These are phyloP conservation scores for Hemitrygon akajei DNA, from an alignment of 2,797 vertebrate genomes.

Conservation along the genomic window DNA sequence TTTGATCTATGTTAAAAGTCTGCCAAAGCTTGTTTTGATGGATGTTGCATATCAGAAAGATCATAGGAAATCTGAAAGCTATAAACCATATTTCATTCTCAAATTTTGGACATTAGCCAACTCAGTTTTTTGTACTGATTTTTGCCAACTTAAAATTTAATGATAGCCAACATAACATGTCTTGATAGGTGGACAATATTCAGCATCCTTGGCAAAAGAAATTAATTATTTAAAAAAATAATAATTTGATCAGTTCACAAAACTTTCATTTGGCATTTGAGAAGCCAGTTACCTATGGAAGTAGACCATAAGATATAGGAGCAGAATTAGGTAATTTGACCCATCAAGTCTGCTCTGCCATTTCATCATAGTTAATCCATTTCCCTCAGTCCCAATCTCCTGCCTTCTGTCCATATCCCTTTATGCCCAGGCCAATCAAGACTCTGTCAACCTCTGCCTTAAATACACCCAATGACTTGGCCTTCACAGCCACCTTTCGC, in stretches of 20 bases:
- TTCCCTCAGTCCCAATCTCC: too few species aligned
- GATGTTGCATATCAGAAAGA: background rate
- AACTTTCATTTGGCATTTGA: background rate
- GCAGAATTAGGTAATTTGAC: too few species aligned
- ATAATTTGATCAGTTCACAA: background rate
- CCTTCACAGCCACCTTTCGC: too few species aligned
- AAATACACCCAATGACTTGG: too few species aligned
- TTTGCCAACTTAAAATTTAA: background rate
- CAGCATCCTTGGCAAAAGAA: background rate
- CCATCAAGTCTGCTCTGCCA: too few species aligned
- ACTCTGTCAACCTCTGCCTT: too few species aligned
- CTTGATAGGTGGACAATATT: background rate
- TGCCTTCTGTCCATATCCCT: too few species aligned
- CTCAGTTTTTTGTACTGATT: background rate
- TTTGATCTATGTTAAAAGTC: conserved; percentile 6
- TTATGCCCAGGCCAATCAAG: too few species aligned
- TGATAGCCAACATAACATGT: background rate
- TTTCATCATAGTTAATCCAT: too few species aligned
- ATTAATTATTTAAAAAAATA: background rate
- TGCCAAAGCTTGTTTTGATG: background rate
- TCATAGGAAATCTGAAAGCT: background rate
- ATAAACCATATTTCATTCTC: background rate
- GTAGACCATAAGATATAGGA: too few species aligned
- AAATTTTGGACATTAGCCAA: background rate
- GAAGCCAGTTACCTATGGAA: background rate